Conservation (phyloP, 2,797 vertebrate species). For the Falco naumanni region DNA sequence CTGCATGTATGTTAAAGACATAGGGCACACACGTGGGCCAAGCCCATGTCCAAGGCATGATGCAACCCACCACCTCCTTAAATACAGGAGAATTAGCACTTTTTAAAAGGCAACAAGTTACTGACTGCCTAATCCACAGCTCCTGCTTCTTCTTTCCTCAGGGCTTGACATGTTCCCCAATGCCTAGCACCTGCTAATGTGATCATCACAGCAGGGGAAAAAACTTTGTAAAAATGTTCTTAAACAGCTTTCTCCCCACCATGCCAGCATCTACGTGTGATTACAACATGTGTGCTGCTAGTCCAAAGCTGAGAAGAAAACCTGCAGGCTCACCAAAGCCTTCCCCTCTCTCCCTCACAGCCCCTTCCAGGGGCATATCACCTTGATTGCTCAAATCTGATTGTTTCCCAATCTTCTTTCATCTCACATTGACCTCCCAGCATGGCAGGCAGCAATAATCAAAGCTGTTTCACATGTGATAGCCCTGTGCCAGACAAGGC, state of each 20-base stretch:
- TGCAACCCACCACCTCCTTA: too few relatives aligned
- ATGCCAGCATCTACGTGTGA: neutral
- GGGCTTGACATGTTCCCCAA: neutral
- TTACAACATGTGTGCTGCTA: neutral
- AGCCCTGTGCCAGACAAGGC: slow-evolving; percentile 49
- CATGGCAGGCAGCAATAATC: slow-evolving; percentile 51
- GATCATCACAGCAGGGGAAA: neutral
- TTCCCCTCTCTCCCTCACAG: neutral
- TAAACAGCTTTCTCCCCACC: neutral
- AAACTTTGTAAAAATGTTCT: neutral
- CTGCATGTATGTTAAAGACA: neutral
- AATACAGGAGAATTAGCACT: neutral
- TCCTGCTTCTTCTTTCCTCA: neutral
- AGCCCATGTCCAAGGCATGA: neutral
- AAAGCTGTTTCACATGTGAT: slow-evolving; percentile 32
- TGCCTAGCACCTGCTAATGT: neutral
- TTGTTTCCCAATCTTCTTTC: slow-evolving; percentile 54
- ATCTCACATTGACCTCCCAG: slow-evolving; percentile 49
- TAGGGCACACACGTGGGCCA: neutral
- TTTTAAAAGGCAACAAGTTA: neutral
- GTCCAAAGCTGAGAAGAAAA: neutral
- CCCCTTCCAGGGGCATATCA: neutral
- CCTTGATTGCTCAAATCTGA: slow-evolving; percentile 50
- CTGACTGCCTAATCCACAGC: neutral
- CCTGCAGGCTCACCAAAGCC: neutral